phyloP scores from a whole-genome alignment of 1,140 invertebrate species.

The Hycleus cichorii region DNA sequence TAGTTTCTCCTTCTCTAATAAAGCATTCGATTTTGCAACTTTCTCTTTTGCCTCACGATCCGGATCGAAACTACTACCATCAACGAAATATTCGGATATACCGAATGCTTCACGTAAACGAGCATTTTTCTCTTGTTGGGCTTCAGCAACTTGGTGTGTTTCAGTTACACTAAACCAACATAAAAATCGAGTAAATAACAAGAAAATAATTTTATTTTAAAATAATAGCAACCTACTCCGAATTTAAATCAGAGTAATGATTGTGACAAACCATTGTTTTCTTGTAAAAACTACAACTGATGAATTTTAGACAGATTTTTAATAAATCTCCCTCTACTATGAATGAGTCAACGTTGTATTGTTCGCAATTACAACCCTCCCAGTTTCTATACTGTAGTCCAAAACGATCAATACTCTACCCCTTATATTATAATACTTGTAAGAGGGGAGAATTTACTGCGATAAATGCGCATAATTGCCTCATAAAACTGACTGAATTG shows the following conservation, averaged over 20 bases:
- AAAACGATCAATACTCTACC: constrained; percentile 1
- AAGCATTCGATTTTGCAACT: constrained; percentile 49
- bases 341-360: too few species aligned
- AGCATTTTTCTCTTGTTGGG: constrained; percentile 94
- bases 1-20: constrained; percentile 45
- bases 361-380: too few species aligned
- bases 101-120: constrained; percentile 88
- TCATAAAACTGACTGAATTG: too few species aligned
- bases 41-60: constrained; percentile 74
- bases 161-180: constrained; percentile 72
- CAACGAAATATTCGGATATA: constrained; percentile 87
- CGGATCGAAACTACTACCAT: constrained; percentile 87
- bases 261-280: constrained; percentile 23
- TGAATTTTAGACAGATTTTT: too few species aligned
- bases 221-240: constrained; percentile 13
- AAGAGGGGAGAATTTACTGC: too few species aligned
- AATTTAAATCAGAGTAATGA: constrained; percentile 7
- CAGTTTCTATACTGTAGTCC: too few species aligned
- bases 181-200: constrained; percentile 13
- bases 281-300: background rate
- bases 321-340: too few species aligned
- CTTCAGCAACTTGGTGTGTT: constrained; percentile 91
- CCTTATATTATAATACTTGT: background rate
- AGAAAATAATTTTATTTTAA: background rate
- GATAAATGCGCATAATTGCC: too few species aligned